Base-by-base conservation (phyloP, 2,113 vertebrate species). In the Sturnus vulgaris region DNA sequence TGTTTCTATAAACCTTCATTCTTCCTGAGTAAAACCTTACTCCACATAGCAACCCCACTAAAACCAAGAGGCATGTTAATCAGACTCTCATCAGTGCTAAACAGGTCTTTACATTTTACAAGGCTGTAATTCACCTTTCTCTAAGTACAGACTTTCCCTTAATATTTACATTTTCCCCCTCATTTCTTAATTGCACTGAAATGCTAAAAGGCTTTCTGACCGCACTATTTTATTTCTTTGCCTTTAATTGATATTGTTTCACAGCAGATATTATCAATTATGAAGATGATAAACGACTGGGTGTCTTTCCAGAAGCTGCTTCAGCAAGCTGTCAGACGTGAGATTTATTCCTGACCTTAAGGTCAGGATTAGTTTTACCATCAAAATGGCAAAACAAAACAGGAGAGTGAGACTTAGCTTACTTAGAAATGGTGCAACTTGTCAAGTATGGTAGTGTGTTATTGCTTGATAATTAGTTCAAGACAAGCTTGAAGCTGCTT, bases 391-490 rank as follows among this genome's bases (percentile, higher is more conserved):
- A 75, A 82, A 91, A 52, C 19, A 88, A 73, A 85, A 44, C 76
- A 77, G 71, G 88, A 93, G 65, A 97, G 59, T 92, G 73, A 93
- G 57, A 55, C 70, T 94, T 84, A 60, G 33, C 87, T 95, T 72
- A 53, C 76, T 82, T 40, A 79, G 60, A 92, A 94, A 94, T 57
- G 20, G 60, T 91, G 44, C 56, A 92, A 75, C 69, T 86, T 96
- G 96, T 96, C 94, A 97, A 90, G 70, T 82, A 52, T 53, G 44
- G 31, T 88, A 92, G 46, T 44, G 56, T 50, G 53, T 68, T 96
- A 52, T 92, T 96, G 79, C 72, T 83, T 95, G 76, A 80, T 91
- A 97, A 98, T 97, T 97, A 97, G 92, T 91, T 97, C 82, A 84
- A 95, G 82, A 93, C 72, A 92, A 94, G 72, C 85, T 96, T 82